These are phyloP conservation scores for Fratercula arctica DNA, from an alignment of 2,797 vertebrate species.

Conservation along the genomic window DNA sequence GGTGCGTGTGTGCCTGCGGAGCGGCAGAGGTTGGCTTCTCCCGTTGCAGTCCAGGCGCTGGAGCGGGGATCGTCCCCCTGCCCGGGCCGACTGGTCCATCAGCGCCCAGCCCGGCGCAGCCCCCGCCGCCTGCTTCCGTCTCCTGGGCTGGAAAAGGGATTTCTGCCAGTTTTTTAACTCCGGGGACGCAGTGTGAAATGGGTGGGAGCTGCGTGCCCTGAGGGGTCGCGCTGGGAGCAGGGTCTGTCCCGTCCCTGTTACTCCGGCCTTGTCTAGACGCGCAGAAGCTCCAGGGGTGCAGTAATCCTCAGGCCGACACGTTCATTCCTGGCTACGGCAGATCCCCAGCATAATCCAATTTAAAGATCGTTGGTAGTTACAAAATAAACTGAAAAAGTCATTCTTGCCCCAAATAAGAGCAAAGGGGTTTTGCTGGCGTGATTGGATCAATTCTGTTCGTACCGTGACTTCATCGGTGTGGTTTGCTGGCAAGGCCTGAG, in stretches of 20 bases:
- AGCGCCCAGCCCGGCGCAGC: accelerated
- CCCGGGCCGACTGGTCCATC: accelerated
- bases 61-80: accelerated
- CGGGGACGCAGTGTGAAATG: accelerated
- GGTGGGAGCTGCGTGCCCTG: neutral
- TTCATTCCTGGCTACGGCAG: neutral
- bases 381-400: accelerated
- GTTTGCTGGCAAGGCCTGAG: neutral
- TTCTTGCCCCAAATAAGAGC: neutral
- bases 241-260: neutral
- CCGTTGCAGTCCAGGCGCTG: accelerated
- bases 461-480: accelerated
- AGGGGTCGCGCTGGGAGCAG: neutral
- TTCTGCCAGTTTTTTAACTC: accelerated
- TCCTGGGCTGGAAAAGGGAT: neutral
- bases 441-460: accelerated
- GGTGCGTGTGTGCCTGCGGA: accelerated
- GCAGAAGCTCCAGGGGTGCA: accelerated
- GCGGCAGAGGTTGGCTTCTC: neutral
- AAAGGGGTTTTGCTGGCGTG: accelerated
- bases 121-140: neutral
- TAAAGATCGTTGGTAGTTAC: accelerated
- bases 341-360: accelerated
- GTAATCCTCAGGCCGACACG: accelerated
- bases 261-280: accelerated